These are phyloP conservation scores for Ceriagrion tenellum DNA, from an alignment of 2,888 invertebrate species.

Conservation along the genomic window DNA sequence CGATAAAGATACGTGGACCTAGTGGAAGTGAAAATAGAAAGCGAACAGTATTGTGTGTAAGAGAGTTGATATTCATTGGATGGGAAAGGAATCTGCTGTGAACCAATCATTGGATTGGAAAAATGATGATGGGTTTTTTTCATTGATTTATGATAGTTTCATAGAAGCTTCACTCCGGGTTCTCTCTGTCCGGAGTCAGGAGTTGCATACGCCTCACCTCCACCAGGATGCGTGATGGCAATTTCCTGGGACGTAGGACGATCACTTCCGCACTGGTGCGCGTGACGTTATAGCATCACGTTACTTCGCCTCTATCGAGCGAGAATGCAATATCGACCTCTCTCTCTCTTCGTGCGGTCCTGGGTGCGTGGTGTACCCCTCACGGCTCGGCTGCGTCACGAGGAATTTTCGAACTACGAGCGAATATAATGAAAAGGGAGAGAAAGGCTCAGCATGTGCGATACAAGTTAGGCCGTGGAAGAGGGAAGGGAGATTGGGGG, in stretches of 20 bases:
- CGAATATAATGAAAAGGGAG: not conserved
- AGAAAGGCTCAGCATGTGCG: constrained; percentile 9
- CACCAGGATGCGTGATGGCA: too few relatives aligned
- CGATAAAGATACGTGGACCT: too few relatives aligned
- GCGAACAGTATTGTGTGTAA: too few relatives aligned
- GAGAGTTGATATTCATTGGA: too few relatives aligned
- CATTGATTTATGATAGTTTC: too few relatives aligned
- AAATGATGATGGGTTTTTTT: too few relatives aligned
- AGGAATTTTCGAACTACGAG: not conserved
- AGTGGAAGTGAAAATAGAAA: too few relatives aligned
- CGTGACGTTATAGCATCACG: not conserved
- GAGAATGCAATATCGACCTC: constrained; percentile 9
- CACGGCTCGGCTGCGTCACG: not conserved
- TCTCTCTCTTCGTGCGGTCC: not conserved
- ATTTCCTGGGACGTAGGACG: not conserved
- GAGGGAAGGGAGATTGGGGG: constrained; percentile 17
- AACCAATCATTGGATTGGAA: too few relatives aligned
- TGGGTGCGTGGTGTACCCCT: not conserved
- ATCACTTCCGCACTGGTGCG: not conserved
- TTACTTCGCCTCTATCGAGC: not conserved
- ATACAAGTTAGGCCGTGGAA: constrained; percentile 26
- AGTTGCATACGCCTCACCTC: too few relatives aligned
- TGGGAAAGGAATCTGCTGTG: too few relatives aligned
- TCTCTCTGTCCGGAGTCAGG: too few relatives aligned
- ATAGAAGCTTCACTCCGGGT: too few relatives aligned